Percentiles rank a stretch among this genome's conserved stretches.
Evolutionary conservation across 2,113 vertebrate genomes (phyloP).

Genomic region (Cisticola juncidis): DNA sequence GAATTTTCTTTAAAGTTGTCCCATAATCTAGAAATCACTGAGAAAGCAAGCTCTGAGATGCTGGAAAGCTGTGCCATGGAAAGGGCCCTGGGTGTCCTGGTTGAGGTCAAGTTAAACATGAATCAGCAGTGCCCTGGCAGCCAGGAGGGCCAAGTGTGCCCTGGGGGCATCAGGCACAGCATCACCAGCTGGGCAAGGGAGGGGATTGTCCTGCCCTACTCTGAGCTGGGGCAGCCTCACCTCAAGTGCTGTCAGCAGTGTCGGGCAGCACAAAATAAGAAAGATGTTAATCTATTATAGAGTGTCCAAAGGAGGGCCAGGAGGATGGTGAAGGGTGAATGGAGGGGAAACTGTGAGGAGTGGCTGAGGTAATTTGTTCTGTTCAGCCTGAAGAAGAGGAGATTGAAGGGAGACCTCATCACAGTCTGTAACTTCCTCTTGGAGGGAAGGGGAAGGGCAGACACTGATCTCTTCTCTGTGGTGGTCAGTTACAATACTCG

Average conservation of each 20-base stretch:
- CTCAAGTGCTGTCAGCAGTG: rapidly evolving
- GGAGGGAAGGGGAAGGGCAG: not conserved
- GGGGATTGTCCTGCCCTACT: not conserved
- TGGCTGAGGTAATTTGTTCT: not conserved
- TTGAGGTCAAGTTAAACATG: rapidly evolving
- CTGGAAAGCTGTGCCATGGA: not conserved
- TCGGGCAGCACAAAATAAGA: not conserved
- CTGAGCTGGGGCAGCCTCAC: rapidly evolving
- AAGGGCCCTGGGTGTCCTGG: not conserved
- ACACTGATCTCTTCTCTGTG: not conserved
- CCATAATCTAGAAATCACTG: not conserved
- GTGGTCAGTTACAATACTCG: not conserved
- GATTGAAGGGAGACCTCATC: not conserved
- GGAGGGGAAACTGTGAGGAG: rapidly evolving
- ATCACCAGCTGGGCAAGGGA: rapidly evolving
- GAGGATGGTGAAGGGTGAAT: no score
- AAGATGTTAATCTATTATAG: no score
- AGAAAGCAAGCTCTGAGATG: not conserved
- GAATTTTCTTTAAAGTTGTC: not conserved
- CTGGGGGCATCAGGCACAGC: not conserved
- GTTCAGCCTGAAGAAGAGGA: not conserved
- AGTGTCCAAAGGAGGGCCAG: not conserved
- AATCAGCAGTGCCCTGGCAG: not conserved
- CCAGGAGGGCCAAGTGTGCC: rapidly evolving
- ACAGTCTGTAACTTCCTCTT: not conserved